These are phyloP conservation scores for Macaca mulatta DNA, from an alignment of 2,113 vertebrate genomes.

Conservation along the genomic window DNA sequence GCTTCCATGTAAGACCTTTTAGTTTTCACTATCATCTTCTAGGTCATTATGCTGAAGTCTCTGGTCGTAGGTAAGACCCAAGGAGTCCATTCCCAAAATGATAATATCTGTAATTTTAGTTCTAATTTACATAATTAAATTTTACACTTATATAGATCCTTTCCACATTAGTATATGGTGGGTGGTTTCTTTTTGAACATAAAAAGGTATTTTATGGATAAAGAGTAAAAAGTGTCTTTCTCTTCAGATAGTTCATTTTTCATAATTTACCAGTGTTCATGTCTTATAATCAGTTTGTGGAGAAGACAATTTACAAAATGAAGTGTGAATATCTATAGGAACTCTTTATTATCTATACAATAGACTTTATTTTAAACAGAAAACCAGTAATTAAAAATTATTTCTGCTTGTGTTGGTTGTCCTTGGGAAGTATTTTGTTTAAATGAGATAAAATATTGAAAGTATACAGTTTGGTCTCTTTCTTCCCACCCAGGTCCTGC, in stretches of 20 bases:
- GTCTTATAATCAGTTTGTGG: neutral
- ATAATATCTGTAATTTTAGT: neutral
- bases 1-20: neutral
- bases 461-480: neutral
- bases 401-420: neutral
- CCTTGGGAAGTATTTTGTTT: neutral
- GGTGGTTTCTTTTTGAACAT: neutral
- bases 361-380: conserved; percentile 22
- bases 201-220: neutral
- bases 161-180: neutral
- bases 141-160: neutral
- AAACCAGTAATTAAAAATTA: neutral
- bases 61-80: neutral
- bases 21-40: neutral
- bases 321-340: neutral
- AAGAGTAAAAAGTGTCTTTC: neutral
- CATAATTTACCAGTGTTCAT: neutral
- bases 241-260: neutral
- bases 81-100: neutral
- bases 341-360: neutral
- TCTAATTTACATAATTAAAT: neutral
- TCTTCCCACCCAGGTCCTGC: conserved; percentile 82
- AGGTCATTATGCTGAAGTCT: neutral
- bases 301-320: neutral
- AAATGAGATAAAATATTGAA: neutral